Conservation (phyloP, 2,888 invertebrate species). For the Dasysyrphus albostriatus region DNA sequence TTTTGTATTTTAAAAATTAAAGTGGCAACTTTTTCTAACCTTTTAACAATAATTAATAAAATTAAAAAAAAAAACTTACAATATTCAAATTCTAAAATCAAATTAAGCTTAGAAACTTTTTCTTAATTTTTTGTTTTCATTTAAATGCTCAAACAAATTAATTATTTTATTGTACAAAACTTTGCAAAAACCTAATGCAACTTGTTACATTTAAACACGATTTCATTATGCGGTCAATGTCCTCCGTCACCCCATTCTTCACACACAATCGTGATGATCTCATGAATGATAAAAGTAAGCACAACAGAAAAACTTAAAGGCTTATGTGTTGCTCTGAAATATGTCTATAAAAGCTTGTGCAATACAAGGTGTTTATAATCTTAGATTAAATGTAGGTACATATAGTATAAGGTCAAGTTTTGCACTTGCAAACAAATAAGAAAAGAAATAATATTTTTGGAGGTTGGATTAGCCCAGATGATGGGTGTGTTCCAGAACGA, state of each 20-base stretch:
- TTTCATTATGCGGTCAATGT: conserved; percentile 74
- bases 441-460: too few relatives aligned
- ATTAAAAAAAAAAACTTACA: neutral
- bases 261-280: conserved; percentile 50
- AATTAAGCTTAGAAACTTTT: conserved; percentile 23
- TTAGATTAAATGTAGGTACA: neutral
- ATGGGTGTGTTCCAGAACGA: too few relatives aligned
- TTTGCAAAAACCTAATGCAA: conserved; percentile 51
- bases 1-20: too few relatives aligned
- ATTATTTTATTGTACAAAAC: conserved; percentile 29
- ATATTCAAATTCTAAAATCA: too few relatives aligned
- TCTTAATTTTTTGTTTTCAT: too few relatives aligned
- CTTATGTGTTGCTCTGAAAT: neutral
- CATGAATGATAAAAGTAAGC: conserved; percentile 39
- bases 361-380: conserved; percentile 1
- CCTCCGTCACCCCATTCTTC: conserved; percentile 56
- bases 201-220: conserved; percentile 46
- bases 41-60: too few relatives aligned
- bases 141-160: conserved; percentile 40
- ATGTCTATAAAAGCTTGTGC: neutral
- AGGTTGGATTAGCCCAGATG: too few relatives aligned
- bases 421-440: neutral
- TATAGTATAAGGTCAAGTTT: neutral
- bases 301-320: neutral
- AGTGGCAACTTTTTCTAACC: too few relatives aligned